phyloP scores from a whole-genome alignment of 2,797 vertebrate species.

The Etheostoma perlongum region DNA sequence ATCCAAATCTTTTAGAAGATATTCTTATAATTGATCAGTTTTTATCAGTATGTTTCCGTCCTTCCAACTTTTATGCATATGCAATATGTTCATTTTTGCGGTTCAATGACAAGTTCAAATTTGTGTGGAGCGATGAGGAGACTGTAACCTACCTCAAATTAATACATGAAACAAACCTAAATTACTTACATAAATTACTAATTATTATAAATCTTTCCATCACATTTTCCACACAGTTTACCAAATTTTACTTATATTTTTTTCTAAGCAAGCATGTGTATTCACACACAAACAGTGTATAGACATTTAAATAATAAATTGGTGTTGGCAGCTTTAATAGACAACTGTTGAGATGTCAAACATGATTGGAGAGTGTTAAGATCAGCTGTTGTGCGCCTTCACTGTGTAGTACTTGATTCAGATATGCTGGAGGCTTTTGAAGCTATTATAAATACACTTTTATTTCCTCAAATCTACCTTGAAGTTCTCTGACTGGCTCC shows the following conservation, averaged over 20 bases:
- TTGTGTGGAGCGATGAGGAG: no score
- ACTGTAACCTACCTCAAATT: no score
- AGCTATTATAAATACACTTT: background rate
- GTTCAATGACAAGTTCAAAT: no score
- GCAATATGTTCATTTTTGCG: no score
- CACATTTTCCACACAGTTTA: no score
- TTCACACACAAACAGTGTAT: background rate
- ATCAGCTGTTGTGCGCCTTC: background rate
- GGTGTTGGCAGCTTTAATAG: conserved; percentile 38
- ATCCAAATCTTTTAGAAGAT: background rate
- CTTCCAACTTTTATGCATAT: no score
- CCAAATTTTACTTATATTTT: background rate
- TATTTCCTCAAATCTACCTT: conserved; percentile 4
- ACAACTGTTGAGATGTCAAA: conserved; percentile 27
- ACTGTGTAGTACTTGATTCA: background rate
- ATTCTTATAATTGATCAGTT: no score
- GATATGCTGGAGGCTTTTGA: conserved; percentile 12
- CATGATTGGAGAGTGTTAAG: conserved; percentile 13
- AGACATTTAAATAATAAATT: conserved; percentile 14
- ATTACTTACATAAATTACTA: no score
- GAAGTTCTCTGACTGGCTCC: background rate
- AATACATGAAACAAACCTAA: no score
- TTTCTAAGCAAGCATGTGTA: background rate
- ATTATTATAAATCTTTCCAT: no score
- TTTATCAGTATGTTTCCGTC: no score